phyloP scores from a whole-genome alignment of 2,113 vertebrate species.

The Lagenorhynchus albirostris region DNA sequence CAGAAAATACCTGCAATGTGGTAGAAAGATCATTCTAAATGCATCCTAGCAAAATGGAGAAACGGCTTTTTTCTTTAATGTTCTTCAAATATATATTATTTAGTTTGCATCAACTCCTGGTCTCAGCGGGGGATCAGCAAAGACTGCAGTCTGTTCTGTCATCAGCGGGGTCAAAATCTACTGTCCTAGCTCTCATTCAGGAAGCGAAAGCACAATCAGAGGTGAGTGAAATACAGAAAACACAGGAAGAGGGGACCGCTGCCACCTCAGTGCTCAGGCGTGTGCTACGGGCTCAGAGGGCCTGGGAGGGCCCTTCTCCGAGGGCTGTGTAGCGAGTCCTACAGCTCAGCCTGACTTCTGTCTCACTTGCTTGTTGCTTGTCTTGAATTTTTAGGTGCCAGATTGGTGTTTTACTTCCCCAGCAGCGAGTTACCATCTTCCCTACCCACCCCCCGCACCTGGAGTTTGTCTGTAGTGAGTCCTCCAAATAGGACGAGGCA shows the following conservation, averaged over 20 bases:
- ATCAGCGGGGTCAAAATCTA: constrained; percentile 77
- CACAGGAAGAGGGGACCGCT: accelerated
- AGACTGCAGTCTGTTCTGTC: constrained; percentile 86
- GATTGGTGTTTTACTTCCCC: neutral
- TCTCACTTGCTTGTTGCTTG: neutral
- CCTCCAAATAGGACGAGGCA: neutral
- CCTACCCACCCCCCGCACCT: accelerated
- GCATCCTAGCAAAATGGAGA: neutral
- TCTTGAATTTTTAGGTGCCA: neutral
- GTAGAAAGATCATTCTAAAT: neutral
- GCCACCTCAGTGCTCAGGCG: accelerated
- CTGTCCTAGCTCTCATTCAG: constrained; percentile 83
- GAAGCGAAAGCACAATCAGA: constrained; percentile 85
- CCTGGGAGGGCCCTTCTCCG: neutral
- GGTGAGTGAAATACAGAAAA: constrained; percentile 78
- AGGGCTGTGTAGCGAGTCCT: accelerated
- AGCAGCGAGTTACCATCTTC: neutral
- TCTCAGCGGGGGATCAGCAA: constrained; percentile 84
- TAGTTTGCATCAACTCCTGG: constrained; percentile 88
- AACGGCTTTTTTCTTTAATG: neutral
- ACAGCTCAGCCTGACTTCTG: neutral
- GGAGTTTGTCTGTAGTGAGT: neutral
- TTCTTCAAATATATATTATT: constrained; percentile 34
- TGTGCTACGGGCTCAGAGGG: accelerated
- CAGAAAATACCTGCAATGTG: neutral